These are phyloP conservation scores for Hylyphantes graminicola DNA, from an alignment of 1,140 invertebrate species.

Conservation along the genomic window DNA sequence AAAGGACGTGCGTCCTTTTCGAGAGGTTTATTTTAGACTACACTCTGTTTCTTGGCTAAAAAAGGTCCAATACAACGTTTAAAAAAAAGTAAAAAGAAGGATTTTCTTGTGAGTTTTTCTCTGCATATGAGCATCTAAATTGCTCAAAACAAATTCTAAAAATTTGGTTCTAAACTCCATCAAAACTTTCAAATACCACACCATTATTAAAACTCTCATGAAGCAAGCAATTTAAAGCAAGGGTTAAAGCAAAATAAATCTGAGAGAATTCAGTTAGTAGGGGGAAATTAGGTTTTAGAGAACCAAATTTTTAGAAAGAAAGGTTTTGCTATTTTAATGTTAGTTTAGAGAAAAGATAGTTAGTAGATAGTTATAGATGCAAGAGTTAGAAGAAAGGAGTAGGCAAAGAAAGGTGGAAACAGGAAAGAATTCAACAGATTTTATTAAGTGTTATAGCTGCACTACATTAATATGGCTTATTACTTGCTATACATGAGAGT, in stretches of 20 bases:
- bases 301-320: constrained; percentile 54
- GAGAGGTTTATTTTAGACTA: too few species aligned
- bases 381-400: constrained; percentile 31
- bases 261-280: background rate
- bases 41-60: too few species aligned
- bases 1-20: too few species aligned
- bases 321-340: background rate
- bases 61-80: too few species aligned
- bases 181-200: background rate
- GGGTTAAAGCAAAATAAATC: background rate
- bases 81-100: too few species aligned
- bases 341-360: constrained; percentile 5
- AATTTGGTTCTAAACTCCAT: constrained; percentile 30
- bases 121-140: too few species aligned
- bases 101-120: too few species aligned
- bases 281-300: constrained; percentile 25
- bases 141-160: background rate
- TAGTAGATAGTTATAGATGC: constrained; percentile 12
- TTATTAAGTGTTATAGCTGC: constrained; percentile 36
- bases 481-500: constrained; percentile 55
- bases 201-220: constrained; percentile 38
- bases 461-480: constrained; percentile 32
- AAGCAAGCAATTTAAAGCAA: constrained; percentile 31
- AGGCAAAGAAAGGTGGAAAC: constrained; percentile 46
- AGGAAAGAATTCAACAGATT: constrained; percentile 41